Evolutionary conservation across 2,888 invertebrate species (phyloP).

Genomic region (Pseudanteris insignis): DNA sequence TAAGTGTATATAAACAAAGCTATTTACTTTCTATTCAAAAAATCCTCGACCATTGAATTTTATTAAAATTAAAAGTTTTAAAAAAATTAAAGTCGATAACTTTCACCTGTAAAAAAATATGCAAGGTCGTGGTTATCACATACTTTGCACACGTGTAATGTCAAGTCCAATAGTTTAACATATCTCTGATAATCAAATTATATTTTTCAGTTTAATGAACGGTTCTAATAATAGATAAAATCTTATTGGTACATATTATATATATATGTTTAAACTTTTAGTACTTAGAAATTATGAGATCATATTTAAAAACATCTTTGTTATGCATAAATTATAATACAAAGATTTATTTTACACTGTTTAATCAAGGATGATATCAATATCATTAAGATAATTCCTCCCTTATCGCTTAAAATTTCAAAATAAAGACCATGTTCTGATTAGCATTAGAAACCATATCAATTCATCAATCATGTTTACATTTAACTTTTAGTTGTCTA

Average conservation of each 20-base stretch:
- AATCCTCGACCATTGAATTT: too few relatives aligned
- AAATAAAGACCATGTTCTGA: constrained; percentile 1
- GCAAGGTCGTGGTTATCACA: neutral
- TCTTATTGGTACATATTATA: neutral
- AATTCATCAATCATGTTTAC: too few relatives aligned
- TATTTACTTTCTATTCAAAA: too few relatives aligned
- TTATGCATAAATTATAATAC: too few relatives aligned
- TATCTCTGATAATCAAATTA: neutral
- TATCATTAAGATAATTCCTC: neutral
- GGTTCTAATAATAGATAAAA: neutral
- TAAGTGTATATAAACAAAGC: too few relatives aligned
- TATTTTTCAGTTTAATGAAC: too few relatives aligned
- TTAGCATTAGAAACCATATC: constrained; percentile 2
- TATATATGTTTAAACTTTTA: neutral
- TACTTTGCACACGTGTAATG: neutral
- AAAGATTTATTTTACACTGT: neutral
- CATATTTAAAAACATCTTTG: too few relatives aligned
- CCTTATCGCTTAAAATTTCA: neutral
- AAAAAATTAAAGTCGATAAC: neutral
- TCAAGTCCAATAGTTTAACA: neutral
- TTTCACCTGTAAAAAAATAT: constrained; percentile 1
- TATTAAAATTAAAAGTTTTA: too few relatives aligned
- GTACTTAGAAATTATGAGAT: too few relatives aligned
- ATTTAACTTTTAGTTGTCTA: too few relatives aligned
- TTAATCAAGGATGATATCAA: neutral